A percentile compares a stretch with the other conserved stretches of the same genome.
These are phyloP conservation scores for Dynastes tityus DNA, from an alignment of 2,888 invertebrate species.

Conservation along the genomic window DNA sequence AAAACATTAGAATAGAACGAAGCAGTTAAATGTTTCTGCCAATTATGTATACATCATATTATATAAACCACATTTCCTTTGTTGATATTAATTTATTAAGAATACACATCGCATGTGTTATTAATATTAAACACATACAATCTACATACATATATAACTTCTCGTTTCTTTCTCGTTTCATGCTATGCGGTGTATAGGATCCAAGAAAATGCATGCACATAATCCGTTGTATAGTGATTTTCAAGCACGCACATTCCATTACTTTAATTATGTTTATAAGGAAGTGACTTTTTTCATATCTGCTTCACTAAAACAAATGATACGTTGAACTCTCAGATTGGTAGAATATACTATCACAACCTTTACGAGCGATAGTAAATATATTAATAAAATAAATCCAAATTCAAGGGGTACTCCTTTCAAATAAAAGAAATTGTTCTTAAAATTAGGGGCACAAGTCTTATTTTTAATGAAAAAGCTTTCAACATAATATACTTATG, in stretches of 20 bases:
- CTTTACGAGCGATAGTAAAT: background rate
- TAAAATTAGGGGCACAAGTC: no score
- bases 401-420: no score
- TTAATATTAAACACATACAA: constrained; percentile 57
- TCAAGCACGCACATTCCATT: constrained; percentile 46
- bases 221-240: constrained; percentile 18
- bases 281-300: constrained; percentile 40
- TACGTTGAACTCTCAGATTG: constrained; percentile 40
- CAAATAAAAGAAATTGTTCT: no score
- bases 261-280: constrained; percentile 47
- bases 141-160: constrained; percentile 40
- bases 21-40: constrained; percentile 48
- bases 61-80: constrained; percentile 61
- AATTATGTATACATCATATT: constrained; percentile 54
- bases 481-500: no score
- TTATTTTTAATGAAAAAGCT: no score
- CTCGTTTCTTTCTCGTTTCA: constrained; percentile 39
- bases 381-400: background rate
- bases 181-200: constrained; percentile 26
- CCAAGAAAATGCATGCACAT: constrained; percentile 35
- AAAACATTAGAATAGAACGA: constrained; percentile 49
- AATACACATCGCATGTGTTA: constrained; percentile 57
- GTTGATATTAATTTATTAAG: constrained; percentile 60
- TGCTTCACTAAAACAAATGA: constrained; percentile 42
- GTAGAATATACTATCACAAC: constrained; percentile 11